Base-by-base conservation (phyloP, 1,140 invertebrate genomes). In the Pollicipes pollicipes region DNA sequence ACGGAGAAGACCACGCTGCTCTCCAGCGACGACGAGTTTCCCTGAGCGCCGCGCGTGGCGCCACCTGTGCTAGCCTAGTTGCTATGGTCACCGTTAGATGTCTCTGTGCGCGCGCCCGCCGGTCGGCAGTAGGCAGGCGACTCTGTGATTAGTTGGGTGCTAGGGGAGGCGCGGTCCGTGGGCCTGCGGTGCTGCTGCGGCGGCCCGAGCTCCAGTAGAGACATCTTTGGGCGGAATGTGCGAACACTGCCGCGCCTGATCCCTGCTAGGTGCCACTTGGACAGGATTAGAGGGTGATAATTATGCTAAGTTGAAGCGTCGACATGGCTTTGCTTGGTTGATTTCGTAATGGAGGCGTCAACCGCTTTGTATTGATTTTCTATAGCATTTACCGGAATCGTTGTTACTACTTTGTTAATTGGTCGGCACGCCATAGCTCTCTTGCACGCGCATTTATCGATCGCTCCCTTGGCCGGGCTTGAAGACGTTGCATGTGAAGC, bases 11-110 rank as follows among this genome's bases (percentile, higher is more conserved):
- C 93, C 29, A 94, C 95, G 83, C 83, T 97, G 70, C 85, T 97
- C 71, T 95, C 91, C 81, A 96, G 93, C 71, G 95, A 97, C 80
- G 95, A 97, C 81, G 95, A 97, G 81, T 95, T 95, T 82, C 91
- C 93, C 84, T 95, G 78, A 84, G 70, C 45, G 68, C 45, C 45
- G 45, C 17, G 45, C 17, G 45, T 2, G 45, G 45, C 45, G 45
- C 8, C 45, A 58, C 45, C 45, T 58, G 24, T 58, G 24, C 45
- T 58, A 58, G 45, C 24, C 32, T 58, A 58, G 45, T 58, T 58
- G 24, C 45, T 58, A 2, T 58, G 6, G 13, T 10, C 45, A 21
- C 45, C 45, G 45, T 21, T 58, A 58, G 45, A 24, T 58, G 45
- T 58, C 45, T 24, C 45, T 58, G 45, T n/a, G n/a, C n/a, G n/a